A percentile compares a stretch with the other conserved stretches of the same genome.
These are phyloP conservation scores for Morus bassanus DNA, from an alignment of 2,797 vertebrate species.

Conservation along the genomic window DNA sequence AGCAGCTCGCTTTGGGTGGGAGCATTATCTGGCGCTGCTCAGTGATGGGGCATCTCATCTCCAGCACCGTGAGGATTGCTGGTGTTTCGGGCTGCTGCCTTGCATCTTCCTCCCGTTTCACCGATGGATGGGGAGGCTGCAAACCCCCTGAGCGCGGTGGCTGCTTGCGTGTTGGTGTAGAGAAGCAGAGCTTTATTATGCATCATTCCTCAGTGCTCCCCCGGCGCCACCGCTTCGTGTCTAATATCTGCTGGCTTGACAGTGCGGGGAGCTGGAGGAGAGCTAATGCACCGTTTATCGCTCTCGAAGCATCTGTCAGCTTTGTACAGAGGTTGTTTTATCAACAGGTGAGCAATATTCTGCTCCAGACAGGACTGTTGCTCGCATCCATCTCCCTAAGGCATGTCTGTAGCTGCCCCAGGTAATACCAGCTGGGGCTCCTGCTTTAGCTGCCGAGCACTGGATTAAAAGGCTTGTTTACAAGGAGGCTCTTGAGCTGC, in stretches of 20 bases:
- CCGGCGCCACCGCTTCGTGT: neutral
- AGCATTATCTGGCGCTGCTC: accelerated
- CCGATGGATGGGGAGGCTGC: neutral
- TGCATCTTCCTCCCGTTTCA: neutral
- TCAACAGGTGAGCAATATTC: neutral
- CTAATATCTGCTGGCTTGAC: neutral
- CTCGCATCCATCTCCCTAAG: neutral
- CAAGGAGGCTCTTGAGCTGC: neutral
- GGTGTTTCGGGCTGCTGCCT: neutral
- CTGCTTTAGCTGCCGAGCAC: neutral
- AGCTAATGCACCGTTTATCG: neutral
- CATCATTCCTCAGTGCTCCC: neutral
- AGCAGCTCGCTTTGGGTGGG: neutral
- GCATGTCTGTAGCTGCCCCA: neutral
- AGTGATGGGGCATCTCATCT: neutral
- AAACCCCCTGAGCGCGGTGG: accelerated
- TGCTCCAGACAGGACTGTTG: neutral
- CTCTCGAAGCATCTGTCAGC: neutral
- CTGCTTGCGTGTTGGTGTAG: neutral
- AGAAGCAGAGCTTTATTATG: neutral
- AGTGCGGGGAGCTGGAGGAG: neutral
- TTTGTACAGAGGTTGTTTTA: neutral
- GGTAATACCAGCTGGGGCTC: neutral
- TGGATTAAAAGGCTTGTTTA: neutral
- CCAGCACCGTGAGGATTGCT: accelerated